Percentiles rank a stretch among this genome's conserved stretches.
Conservation (phyloP, 2,797 vertebrate genomes). For the Gymnothorax reevesii region DNA sequence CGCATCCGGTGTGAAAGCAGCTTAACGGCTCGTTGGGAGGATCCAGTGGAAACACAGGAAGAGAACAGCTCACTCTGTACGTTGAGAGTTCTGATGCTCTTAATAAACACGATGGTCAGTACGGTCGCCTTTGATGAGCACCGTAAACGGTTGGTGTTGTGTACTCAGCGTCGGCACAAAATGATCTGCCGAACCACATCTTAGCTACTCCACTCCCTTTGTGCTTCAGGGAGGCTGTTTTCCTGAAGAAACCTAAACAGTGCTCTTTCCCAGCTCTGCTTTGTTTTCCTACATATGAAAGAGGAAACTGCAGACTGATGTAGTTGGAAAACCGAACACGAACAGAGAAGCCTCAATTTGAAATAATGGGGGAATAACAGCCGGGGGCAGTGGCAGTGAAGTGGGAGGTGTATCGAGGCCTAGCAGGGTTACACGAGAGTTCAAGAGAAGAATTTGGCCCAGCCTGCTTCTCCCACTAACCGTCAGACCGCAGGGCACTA, state of each 20-base stretch:
- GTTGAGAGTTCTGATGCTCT: not conserved
- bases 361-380: conserved; percentile 56
- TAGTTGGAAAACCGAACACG: conserved; percentile 55
- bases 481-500: conserved; percentile 64
- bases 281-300: conserved; percentile 47
- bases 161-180: not conserved
- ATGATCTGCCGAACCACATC: not conserved
- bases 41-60: not conserved
- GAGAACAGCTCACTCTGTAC: not conserved
- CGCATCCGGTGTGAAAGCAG: too few relatives aligned
- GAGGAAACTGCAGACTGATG: conserved; percentile 44
- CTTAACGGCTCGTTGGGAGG: not conserved
- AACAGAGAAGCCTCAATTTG: conserved; percentile 53
- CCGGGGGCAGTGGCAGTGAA: conserved; percentile 54
- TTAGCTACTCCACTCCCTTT: not conserved
- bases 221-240: not conserved
- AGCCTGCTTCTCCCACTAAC: conserved; percentile 49
- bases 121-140: not conserved
- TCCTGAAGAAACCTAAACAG: not conserved
- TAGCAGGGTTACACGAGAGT: conserved; percentile 61
- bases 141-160: not conserved
- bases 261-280: conserved; percentile 7
- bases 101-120: not conserved
- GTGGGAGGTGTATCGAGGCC: conserved; percentile 48
- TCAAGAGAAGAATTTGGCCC: conserved; percentile 60